Base-by-base conservation (phyloP, 2,797 vertebrate species). In the Cossypha niveicapilla region DNA sequence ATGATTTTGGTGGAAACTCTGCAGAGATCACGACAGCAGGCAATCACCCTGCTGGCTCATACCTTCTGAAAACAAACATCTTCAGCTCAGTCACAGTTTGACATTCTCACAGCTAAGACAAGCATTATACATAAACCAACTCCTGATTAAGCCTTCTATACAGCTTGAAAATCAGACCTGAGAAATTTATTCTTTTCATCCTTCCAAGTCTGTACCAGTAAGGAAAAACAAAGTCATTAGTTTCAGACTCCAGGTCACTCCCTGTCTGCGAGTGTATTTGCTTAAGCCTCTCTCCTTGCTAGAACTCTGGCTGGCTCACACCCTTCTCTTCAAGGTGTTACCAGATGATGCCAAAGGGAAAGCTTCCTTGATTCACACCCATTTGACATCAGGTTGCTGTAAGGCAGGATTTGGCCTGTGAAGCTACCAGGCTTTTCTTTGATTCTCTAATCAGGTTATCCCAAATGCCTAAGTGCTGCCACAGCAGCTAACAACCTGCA, bases 211-310 rank as follows among this genome's bases (percentile, higher is more conserved):
- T 74, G 72, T 85, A 89, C 65, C 67, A 68, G 42, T 9, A 41
- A 91, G 66, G 88, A 93, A 96, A 96, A 95, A 93, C 92, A 96
- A 95, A 96, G 86, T 94, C 47, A 92, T 95, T 96, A 87, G 44
- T 80, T 92, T 92, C 93, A 95, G 90, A 95, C 86, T 95, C 78
- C 54, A 89, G 86, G 51, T 95, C 88, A 87, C 88, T 96, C 95
- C 95, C 95, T 91, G 93, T 95, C 96, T 96, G 94, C 84, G 54
- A 95, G 74, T n/a, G 2, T 95, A 94, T 95, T 96, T 96, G 75
- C 86, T 94, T 94, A 95, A 95, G 90, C 39, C 35, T 92, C 50
- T 61, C 83, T 83, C 58, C 75, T 67, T 93, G 37, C 62, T 87
- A 77, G 84, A 91, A 74, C 54, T n/a, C 50, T 95, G 95, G 88